phyloP scores from a whole-genome alignment of 1,140 invertebrate genomes.

The Brachionus rotundiformis region DNA sequence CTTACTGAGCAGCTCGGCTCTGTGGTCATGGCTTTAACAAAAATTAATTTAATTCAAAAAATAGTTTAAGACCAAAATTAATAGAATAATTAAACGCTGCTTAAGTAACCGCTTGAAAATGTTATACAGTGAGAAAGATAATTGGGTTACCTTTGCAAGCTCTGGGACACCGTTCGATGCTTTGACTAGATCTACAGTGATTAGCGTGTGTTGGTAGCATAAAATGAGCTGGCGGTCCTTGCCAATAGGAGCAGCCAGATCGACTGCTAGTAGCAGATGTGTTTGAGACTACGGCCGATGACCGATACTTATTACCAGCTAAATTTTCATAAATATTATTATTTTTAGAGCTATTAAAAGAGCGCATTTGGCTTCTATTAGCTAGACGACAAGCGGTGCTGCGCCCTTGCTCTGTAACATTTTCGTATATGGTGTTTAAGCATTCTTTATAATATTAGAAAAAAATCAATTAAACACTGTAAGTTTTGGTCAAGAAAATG shows the following conservation, averaged over 20 bases:
- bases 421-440: constrained; percentile 26
- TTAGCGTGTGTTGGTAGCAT: constrained; percentile 52
- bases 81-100: constrained; percentile 17
- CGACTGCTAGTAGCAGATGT: constrained; percentile 20
- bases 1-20: neutral
- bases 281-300: constrained; percentile 23
- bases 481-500: neutral
- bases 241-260: constrained; percentile 14
- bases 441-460: neutral
- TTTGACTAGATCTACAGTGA: constrained; percentile 51
- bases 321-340: constrained; percentile 23
- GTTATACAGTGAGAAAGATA: neutral
- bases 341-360: constrained; percentile 24
- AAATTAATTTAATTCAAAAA: neutral
- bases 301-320: constrained; percentile 33
- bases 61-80: neutral
- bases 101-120: constrained; percentile 15
- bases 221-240: constrained; percentile 51
- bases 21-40: neutral
- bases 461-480: constrained; percentile 9
- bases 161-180: constrained; percentile 50
- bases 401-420: constrained; percentile 23
- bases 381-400: constrained; percentile 23
- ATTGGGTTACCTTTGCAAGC: constrained; percentile 48
- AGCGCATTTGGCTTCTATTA: constrained; percentile 12